These are phyloP conservation scores for Geococcyx californianus DNA, from an alignment of 2,113 vertebrate genomes.

Conservation along the genomic window DNA sequence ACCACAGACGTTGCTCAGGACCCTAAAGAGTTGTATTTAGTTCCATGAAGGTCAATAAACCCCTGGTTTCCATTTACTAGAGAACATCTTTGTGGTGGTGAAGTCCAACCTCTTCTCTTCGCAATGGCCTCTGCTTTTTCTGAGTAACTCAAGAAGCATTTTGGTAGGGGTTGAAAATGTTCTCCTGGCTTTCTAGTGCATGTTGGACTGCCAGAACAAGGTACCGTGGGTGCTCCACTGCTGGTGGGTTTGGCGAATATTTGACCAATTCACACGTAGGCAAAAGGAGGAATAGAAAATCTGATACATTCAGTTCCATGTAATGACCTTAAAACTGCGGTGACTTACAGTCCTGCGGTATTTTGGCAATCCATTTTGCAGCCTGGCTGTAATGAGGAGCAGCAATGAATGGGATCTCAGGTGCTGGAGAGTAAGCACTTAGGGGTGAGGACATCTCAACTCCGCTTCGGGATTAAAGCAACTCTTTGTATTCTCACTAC, in stretches of 20 bases:
- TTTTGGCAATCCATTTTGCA: not conserved
- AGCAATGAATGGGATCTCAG: not conserved
- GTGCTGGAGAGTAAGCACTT: not conserved
- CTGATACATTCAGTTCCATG: not conserved
- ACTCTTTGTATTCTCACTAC: not conserved
- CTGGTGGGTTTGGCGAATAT: not conserved
- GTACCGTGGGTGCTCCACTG: not conserved
- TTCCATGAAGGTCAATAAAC: rapidly evolving
- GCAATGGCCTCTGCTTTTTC: not conserved
- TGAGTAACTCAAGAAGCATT: not conserved
- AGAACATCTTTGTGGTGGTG: rapidly evolving
- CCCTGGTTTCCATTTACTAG: not conserved
- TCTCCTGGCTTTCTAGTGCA: not conserved
- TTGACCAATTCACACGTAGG: not conserved
- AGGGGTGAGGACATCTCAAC: not conserved
- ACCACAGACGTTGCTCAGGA: not conserved
- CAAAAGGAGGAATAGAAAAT: not conserved
- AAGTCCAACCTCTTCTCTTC: not conserved
- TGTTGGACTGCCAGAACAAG: not conserved
- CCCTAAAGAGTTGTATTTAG: not conserved
- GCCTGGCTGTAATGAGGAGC: not conserved
- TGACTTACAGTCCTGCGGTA: not conserved
- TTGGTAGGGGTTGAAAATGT: not conserved
- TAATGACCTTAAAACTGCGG: not conserved
- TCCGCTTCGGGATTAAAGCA: not conserved